Evolutionary conservation across 2,888 invertebrate genomes (phyloP).

Genomic region (Dasypogon diadema): DNA sequence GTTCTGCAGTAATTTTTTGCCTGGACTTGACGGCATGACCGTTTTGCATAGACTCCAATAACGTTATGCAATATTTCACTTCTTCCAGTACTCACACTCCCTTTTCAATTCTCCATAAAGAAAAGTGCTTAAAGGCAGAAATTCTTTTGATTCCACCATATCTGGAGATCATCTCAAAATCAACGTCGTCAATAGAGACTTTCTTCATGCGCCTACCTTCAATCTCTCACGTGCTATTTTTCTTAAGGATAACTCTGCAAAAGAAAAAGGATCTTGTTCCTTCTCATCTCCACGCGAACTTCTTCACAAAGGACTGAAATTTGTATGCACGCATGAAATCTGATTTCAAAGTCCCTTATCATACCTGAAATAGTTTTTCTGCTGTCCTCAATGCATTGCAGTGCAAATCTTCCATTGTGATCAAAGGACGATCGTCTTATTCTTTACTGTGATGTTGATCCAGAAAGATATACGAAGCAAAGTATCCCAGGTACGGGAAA

Average conservation of each 20-base stretch:
- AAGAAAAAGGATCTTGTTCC: constrained; percentile 10
- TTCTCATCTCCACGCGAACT: constrained; percentile 37
- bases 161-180: constrained; percentile 20
- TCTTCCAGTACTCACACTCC: not conserved
- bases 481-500: constrained; percentile 31
- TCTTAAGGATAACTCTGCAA: not conserved
- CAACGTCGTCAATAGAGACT: constrained; percentile 11
- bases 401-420: constrained; percentile 46
- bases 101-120: constrained; percentile 5
- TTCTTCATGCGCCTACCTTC: constrained; percentile 22
- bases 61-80: constrained; percentile 23
- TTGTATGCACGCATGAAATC: constrained; percentile 48
- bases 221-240: constrained; percentile 46
- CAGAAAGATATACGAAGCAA: constrained; percentile 44
- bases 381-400: constrained; percentile 30
- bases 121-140: constrained; percentile 40
- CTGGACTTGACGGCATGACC: not conserved
- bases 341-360: constrained; percentile 37
- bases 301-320: constrained; percentile 25
- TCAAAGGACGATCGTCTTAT: constrained; percentile 34
- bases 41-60: constrained; percentile 30
- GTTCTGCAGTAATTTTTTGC: not conserved
- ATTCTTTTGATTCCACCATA: not conserved
- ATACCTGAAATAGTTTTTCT: constrained; percentile 30
- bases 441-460: constrained; percentile 40